These are phyloP conservation scores for Rhinoptilus africanus DNA, from an alignment of 2,113 vertebrate species.

Conservation along the genomic window DNA sequence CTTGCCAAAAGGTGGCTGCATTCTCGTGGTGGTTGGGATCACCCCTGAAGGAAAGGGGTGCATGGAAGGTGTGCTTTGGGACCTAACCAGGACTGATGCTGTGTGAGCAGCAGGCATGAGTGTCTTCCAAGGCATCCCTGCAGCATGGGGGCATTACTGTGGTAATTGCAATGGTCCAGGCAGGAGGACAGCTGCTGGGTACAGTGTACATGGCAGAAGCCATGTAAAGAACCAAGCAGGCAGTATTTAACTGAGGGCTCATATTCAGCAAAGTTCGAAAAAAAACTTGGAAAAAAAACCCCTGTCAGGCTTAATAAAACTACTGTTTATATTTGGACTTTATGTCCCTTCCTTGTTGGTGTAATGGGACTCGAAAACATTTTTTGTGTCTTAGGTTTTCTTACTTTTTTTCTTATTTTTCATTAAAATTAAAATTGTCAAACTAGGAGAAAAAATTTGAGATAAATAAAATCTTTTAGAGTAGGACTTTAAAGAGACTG, in stretches of 20 bases:
- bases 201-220: neutral
- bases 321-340: neutral
- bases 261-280: neutral
- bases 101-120: neutral
- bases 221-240: neutral
- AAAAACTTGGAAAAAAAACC: neutral
- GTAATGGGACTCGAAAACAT: neutral
- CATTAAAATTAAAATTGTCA: neutral
- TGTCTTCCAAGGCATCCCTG: neutral
- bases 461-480: neutral
- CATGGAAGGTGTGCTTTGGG: neutral
- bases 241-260: neutral
- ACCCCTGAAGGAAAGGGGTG: neutral
- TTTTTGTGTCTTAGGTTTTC: neutral
- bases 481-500: neutral
- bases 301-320: neutral
- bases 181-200: neutral
- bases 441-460: neutral
- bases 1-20: neutral
- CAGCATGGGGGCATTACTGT: neutral
- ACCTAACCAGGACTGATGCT: neutral
- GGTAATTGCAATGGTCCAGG: neutral
- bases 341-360: neutral
- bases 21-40: neutral
- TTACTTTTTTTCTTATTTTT: neutral